Base-by-base conservation (phyloP, 2,113 vertebrate genomes). In the Scatophagus argus region DNA sequence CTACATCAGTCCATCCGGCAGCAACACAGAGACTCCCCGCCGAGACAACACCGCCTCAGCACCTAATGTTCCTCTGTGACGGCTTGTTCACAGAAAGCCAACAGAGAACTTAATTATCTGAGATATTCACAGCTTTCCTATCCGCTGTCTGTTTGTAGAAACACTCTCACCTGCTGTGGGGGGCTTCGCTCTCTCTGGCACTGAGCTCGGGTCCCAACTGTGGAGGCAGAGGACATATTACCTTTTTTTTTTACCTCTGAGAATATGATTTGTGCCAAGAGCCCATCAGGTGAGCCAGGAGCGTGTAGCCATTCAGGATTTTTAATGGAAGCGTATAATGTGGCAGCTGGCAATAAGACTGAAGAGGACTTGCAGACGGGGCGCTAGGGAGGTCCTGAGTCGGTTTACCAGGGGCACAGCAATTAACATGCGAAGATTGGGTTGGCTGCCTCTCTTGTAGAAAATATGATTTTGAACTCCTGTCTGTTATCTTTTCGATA, bases 301-400 rank as follows among this genome's bases (percentile, higher is more conserved):
- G 73, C 23, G 13, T 51, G 39, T 25, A 39, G 38, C 36, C 79
- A 68, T 66, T 54, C 14, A 60, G 66, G 65, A 55, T 27, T 76
- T 80, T 82, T 87, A 84, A 90, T 90, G 81, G 72, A 84, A 65
- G 59, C 25, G 79, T 39, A 17, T 61, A 63, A 66, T 51, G 43
- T 59, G 62, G 5, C 68, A 75, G 64, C 82, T 61, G 60, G 41
- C 34, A 56, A 44, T 51, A 34, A 72, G 32, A n/a, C 64, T 64
- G 72, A 58, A 74, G 73, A 68, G 55, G 46, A 38, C 54, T 23
- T 0, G 6, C 63, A 47, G 69, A 77, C 68, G 14, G 70, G 79
- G 47, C 69, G 56, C 46, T 0, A n/a, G 81, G 82, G 81, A 86
- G 39, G 46, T 61, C 47, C 32, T n/a, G 47, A 82, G 65, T 43